phyloP scores from a whole-genome alignment of 92 coral and sea anemone species.

The Meandrina meandrites region DNA sequence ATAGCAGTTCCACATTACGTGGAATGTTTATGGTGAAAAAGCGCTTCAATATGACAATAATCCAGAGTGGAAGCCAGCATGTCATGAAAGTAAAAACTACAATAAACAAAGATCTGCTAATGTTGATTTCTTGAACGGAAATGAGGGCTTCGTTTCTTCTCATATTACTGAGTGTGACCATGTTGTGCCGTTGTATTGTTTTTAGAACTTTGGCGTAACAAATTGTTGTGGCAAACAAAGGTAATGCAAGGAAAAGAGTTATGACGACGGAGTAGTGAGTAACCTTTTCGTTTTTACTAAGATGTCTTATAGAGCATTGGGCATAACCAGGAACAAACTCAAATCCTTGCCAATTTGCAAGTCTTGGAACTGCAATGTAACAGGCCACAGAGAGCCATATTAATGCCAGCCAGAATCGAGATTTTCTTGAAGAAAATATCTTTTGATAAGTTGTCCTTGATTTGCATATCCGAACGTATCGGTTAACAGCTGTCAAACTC shows the following conservation, averaged over 20 bases:
- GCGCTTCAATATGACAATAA: conserved; percentile 34
- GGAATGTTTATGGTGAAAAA: conserved; percentile 27
- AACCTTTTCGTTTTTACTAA: conserved; percentile 8
- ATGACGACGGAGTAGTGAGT: conserved; percentile 35
- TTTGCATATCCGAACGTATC: conserved; percentile 35
- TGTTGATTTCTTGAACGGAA: conserved; percentile 34
- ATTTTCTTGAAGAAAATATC: conserved; percentile 28
- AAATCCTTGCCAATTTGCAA: conserved; percentile 11
- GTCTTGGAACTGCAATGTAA: conserved; percentile 31
- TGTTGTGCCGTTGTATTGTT: conserved; percentile 22
- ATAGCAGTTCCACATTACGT: conserved; percentile 27
- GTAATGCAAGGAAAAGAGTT: conserved; percentile 21
- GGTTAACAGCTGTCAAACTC: conserved; percentile 38
- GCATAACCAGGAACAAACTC: conserved; percentile 53
- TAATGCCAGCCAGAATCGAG: conserved; percentile 18
- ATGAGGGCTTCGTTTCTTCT: conserved; percentile 10
- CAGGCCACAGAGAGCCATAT: conserved; percentile 33
- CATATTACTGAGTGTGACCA: conserved; percentile 5
- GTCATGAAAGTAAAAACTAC: conserved; percentile 38
- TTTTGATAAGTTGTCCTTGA: conserved; percentile 8
- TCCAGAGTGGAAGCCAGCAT: conserved; percentile 47
- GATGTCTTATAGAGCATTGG: conserved; percentile 43
- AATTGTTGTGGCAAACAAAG: conserved; percentile 13
- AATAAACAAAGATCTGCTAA: conserved; percentile 31
- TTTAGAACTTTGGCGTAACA: conserved; percentile 28